Percentiles rank a stretch among this genome's conserved stretches.
Evolutionary conservation across 2,113 vertebrate genomes (phyloP).

Genomic region (Gorsachius goisagi): DNA sequence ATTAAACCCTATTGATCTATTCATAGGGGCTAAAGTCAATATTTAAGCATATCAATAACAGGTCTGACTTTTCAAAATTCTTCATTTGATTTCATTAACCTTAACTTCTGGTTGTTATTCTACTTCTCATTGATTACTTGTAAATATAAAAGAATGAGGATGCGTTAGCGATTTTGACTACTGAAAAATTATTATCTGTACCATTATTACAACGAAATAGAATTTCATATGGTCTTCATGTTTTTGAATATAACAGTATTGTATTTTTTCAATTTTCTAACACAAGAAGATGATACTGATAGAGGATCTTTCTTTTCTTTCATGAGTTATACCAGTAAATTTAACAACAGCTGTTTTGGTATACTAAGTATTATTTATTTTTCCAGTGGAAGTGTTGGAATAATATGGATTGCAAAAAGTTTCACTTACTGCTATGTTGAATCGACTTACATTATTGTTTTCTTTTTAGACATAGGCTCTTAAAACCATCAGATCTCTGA

Average conservation of each 20-base stretch:
- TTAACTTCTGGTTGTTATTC: constrained; percentile 38
- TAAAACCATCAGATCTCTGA: not conserved
- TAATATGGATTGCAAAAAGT: not conserved
- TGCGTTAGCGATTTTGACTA: not conserved
- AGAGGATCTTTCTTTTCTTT: not conserved
- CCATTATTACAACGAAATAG: not conserved
- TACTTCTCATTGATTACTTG: constrained; percentile 34
- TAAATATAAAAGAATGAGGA: constrained; percentile 18
- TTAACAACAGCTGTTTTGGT: not conserved
- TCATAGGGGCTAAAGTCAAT: constrained; percentile 18
- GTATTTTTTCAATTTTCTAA: not conserved
- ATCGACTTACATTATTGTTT: not conserved
- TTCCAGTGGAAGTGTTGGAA: not conserved
- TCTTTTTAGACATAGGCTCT: not conserved
- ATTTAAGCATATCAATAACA: constrained; percentile 34
- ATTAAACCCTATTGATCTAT: constrained; percentile 38
- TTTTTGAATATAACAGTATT: not conserved
- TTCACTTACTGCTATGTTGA: not conserved
- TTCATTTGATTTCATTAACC: constrained; percentile 54
- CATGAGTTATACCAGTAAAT: not conserved
- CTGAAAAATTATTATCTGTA: not conserved
- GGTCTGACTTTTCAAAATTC: constrained; percentile 54
- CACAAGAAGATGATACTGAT: not conserved
- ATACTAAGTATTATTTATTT: not conserved
- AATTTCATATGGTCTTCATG: not conserved